Evolutionary conservation across 2,888 invertebrate genomes (phyloP).

Genomic region (Hirtodrosophila histrioides): DNA sequence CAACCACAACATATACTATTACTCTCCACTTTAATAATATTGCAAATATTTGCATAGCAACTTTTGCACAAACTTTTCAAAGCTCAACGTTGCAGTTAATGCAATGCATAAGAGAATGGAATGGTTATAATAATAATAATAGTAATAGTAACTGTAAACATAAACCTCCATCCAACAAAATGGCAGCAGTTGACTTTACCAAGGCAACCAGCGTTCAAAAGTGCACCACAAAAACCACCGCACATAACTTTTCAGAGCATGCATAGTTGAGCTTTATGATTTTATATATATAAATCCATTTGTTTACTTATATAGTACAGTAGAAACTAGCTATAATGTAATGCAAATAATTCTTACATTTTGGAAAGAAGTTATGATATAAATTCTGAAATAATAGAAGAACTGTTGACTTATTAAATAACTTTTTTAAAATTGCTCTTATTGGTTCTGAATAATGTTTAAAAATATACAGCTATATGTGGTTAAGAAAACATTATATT

Average conservation of each 20-base stretch:
- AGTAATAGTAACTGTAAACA: conserved; percentile 24
- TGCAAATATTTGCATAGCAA: conserved; percentile 29
- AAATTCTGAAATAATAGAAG: no score
- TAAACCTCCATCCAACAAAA: conserved; percentile 47
- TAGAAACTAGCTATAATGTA: not conserved
- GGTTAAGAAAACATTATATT: no score
- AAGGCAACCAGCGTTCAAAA: conserved; percentile 42
- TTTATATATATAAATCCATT: conserved; percentile 9
- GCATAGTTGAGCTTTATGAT: conserved; percentile 44
- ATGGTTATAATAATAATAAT: conserved; percentile 41
- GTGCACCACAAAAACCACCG: conserved; percentile 44
- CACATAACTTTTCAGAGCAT: conserved; percentile 49
- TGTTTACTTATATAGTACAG: not conserved
- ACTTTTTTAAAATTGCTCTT: no score
- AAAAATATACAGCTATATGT: no score
- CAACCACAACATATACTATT: conserved; percentile 1
- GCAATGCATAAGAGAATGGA: conserved; percentile 50
- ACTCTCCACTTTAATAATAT: conserved; percentile 24
- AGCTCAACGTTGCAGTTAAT: conserved; percentile 66
- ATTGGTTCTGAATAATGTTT: no score
- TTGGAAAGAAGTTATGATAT: no score
- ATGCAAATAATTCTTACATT: no score
- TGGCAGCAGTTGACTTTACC: conserved; percentile 55
- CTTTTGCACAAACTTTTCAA: conserved; percentile 32
- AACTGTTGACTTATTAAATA: no score